Base-by-base conservation (phyloP, 2,797 vertebrate genomes). In the Tapera naevia region DNA sequence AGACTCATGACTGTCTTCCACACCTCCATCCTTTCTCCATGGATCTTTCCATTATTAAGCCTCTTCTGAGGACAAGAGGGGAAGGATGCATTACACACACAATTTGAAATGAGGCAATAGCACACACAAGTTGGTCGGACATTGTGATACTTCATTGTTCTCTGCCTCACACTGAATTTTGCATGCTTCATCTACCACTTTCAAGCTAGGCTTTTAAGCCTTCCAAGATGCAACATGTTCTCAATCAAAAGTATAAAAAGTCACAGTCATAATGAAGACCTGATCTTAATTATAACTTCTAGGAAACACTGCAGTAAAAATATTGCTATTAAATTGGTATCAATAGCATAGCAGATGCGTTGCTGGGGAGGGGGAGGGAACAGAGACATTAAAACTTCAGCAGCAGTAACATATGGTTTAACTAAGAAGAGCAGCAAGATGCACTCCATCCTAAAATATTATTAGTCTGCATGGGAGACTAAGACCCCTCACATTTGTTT, bases 201-300 rank as follows among this genome's bases (percentile, higher is more conserved):
- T 48, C 56, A 64, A 66, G 24, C 25, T 58, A 2, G 0, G 41
- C 30, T 86, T 73, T 73, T 50, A 78, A 78, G 51, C 12, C 45
- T 78, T 69, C 61, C 58, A 32, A 88, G 54, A 56, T 30, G 70
- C 30, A 75, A 48, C 3, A 23, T 37, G 16, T 53, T 75, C 58
- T 61, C 30, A 35, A 35, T 53, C 27, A 66, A 27, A 32, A 33
- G 41, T 7, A 23, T 48, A 43, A 13, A 54, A 66, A 58, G 23
- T 79, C 24, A 22, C 5, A 75, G 39, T 30, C 15, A 84, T 56
- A 88, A 69, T 37, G 58, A 72, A 72, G 62, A 58, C 13, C 75
- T 58, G 82, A 72, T 76, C 61, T 79, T 94, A 94, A 94, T 93
- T 89, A 91, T 12, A 92, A 88, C 66, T 88, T 88, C 66, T 69